Conservation (phyloP, 1,140 invertebrate genomes). For the Hesperophylax magnus region DNA sequence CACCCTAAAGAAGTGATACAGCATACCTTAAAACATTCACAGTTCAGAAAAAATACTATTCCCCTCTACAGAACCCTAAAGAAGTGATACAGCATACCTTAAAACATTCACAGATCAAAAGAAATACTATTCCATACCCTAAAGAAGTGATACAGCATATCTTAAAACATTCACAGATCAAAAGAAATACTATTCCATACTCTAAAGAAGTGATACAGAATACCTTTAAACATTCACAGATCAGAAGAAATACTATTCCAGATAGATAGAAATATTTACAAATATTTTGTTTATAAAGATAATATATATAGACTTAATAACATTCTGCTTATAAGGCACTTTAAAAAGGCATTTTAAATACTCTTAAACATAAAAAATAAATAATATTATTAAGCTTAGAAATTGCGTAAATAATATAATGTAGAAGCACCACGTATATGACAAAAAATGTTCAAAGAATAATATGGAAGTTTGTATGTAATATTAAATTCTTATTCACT, state of each 20-base stretch:
- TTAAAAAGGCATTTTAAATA: constrained; percentile 1
- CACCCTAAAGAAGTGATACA: no score
- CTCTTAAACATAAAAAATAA: constrained; percentile 19
- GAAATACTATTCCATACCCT: background rate
- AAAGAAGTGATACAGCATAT: background rate
- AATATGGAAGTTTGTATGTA: constrained; percentile 11
- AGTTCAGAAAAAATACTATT: background rate
- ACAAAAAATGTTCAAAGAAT: constrained; percentile 3
- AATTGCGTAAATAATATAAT: background rate
- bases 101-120: background rate
- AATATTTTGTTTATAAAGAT: background rate
- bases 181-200: background rate
- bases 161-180: background rate
- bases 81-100: background rate
- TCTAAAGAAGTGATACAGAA: no score
- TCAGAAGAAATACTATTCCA: background rate
- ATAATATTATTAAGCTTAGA: background rate
- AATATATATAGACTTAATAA: background rate
- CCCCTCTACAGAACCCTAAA: background rate
- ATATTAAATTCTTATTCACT: constrained; percentile 5
- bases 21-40: background rate
- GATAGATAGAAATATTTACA: constrained; percentile 28
- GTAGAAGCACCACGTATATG: background rate
- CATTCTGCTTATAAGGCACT: constrained; percentile 2
- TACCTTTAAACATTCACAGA: constrained; percentile 1